phyloP scores from a whole-genome alignment of 2,888 invertebrate species.

The Drosophila falleni region DNA sequence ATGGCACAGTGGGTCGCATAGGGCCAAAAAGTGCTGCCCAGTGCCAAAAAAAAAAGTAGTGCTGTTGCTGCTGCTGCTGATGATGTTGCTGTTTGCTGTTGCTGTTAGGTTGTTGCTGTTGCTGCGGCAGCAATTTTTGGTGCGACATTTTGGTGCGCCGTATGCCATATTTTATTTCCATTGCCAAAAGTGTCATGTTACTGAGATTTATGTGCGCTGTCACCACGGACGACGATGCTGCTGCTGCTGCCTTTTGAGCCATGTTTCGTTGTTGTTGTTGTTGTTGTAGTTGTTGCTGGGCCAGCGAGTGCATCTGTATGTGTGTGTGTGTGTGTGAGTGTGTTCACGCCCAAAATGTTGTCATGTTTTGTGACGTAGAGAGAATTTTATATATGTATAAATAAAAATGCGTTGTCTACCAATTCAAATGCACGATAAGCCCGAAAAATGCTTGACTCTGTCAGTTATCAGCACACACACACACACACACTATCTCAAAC shows the following conservation, averaged over 20 bases:
- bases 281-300: slow-evolving; percentile 26
- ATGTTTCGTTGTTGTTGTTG: slow-evolving; percentile 49
- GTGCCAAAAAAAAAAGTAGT: slow-evolving; percentile 39
- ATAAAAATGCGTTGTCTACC: slow-evolving; percentile 70
- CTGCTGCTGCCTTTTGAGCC: slow-evolving; percentile 64
- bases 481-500: slow-evolving; percentile 13
- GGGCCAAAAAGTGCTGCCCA: slow-evolving; percentile 40
- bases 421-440: slow-evolving; percentile 74
- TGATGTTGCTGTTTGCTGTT: slow-evolving; percentile 37
- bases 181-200: slow-evolving; percentile 86
- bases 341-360: slow-evolving; percentile 77
- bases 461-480: slow-evolving; percentile 66
- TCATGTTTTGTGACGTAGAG: slow-evolving; percentile 71
- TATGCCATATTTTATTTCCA: slow-evolving; percentile 85
- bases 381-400: slow-evolving; percentile 59
- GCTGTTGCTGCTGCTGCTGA: slow-evolving; percentile 27
- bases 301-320: slow-evolving; percentile 10
- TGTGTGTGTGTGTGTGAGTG: slow-evolving; percentile 29
- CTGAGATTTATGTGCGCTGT: slow-evolving; percentile 84
- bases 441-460: slow-evolving; percentile 51
- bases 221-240: slow-evolving; percentile 63
- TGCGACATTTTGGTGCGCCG: slow-evolving; percentile 82
- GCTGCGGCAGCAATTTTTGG: slow-evolving; percentile 60
- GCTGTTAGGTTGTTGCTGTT: slow-evolving; percentile 36
- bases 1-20: slow-evolving; percentile 66